A percentile compares a stretch with the other conserved stretches of the same genome.
These are phyloP conservation scores for Taenioides sp. DNA, from an alignment of 2,797 vertebrate species.

Conservation along the genomic window DNA sequence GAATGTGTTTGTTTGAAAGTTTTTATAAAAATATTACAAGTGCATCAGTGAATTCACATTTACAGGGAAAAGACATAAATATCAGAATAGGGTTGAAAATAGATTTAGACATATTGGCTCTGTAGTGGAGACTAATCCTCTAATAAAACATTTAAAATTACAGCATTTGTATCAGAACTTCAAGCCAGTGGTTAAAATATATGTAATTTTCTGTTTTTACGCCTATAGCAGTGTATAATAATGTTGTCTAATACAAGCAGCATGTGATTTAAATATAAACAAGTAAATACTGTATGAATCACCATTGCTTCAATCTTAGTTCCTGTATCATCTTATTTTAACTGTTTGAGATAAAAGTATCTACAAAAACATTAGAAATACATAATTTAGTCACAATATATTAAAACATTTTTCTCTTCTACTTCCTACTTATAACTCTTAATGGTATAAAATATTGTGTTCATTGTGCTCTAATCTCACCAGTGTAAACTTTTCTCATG, in stretches of 20 bases:
- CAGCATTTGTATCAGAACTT: slow-evolving; percentile 33
- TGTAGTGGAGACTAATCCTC: slow-evolving; percentile 39
- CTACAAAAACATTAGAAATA: slow-evolving; percentile 40
- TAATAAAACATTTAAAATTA: slow-evolving; percentile 45
- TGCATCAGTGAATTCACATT: slow-evolving; percentile 66
- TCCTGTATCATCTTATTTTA: neutral
- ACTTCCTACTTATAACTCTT: slow-evolving; percentile 47
- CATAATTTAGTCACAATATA: slow-evolving; percentile 41
- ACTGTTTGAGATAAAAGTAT: slow-evolving; percentile 13
- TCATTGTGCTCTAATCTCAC: slow-evolving; percentile 56
- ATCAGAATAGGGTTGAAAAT: slow-evolving; percentile 43
- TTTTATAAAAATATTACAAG: slow-evolving; percentile 73
- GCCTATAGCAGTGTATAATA: slow-evolving; percentile 24
- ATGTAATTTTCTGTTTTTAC: slow-evolving; percentile 13
- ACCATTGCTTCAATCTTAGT: slow-evolving; percentile 24
- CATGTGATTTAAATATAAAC: slow-evolving; percentile 46
- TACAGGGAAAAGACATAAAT: slow-evolving; percentile 53
- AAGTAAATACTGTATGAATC: slow-evolving; percentile 22
- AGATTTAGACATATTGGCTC: slow-evolving; percentile 21
- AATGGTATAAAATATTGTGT: slow-evolving; percentile 22
- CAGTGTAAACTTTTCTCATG: slow-evolving; percentile 40
- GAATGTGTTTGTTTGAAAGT: slow-evolving; percentile 63
- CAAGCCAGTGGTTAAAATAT: neutral
- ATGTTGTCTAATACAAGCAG: slow-evolving; percentile 41
- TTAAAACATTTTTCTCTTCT: slow-evolving; percentile 23